phyloP scores from a whole-genome alignment of 1,140 invertebrate genomes.

The Papilio helenus region DNA sequence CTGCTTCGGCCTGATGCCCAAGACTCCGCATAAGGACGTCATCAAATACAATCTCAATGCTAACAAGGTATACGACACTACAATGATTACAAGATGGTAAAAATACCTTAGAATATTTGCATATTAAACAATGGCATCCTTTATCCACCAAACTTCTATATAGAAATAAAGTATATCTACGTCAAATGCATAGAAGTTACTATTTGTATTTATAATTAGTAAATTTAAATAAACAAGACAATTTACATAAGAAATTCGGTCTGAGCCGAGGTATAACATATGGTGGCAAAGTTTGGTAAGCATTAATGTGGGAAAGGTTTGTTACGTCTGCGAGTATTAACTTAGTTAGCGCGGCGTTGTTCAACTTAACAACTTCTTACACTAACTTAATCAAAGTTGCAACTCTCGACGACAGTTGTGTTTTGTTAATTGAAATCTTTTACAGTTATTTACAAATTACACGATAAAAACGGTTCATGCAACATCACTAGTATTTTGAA shows the following conservation, averaged over 20 bases:
- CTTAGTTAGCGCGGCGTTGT: conserved; percentile 30
- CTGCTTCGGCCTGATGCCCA: conserved; percentile 87
- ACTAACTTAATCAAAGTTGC: conserved; percentile 55
- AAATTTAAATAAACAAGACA: conserved; percentile 13
- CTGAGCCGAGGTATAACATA: neutral
- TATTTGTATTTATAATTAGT: neutral
- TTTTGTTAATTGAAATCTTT: conserved; percentile 41
- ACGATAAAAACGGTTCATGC: neutral
- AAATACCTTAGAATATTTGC: too few species aligned
- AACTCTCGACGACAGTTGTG: conserved; percentile 40
- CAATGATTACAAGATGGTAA: too few species aligned
- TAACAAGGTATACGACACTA: conserved; percentile 77
- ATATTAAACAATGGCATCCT: too few species aligned
- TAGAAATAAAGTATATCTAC: neutral
- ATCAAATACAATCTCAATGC: conserved; percentile 86
- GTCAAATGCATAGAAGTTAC: too few species aligned
- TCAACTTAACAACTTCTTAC: conserved; percentile 42
- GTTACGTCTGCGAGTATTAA: conserved; percentile 26
- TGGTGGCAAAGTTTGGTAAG: conserved; percentile 12
- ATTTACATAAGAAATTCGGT: neutral
- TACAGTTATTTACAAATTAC: conserved; percentile 21
- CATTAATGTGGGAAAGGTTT: conserved; percentile 22
- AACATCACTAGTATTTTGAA: neutral
- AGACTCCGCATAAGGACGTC: conserved; percentile 87
- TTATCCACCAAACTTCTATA: too few species aligned